Evolutionary conservation across 2,113 vertebrate species (phyloP).

Genomic region (Kryptolebias marmoratus): DNA sequence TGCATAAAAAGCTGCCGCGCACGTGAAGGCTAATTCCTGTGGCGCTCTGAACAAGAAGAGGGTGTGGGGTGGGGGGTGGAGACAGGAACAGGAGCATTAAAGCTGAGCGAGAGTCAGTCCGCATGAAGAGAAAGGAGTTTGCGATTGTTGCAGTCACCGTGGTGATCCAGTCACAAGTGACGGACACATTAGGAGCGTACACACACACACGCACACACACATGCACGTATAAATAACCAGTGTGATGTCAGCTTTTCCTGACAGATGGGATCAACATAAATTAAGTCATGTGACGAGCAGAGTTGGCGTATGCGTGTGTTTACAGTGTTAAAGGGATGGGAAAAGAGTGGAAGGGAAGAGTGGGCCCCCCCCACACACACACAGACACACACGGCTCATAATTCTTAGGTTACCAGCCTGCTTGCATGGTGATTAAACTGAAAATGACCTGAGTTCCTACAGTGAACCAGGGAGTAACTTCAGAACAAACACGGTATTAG

Average conservation of each 20-base stretch:
- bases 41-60: neutral
- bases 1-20: constrained; percentile 2
- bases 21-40: constrained; percentile 6
- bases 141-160: constrained; percentile 26
- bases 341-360: neutral
- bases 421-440: constrained; percentile 1
- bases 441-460: constrained; percentile 1
- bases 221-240: constrained; percentile 30
- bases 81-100: constrained; percentile 25
- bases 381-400: neutral
- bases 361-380: neutral
- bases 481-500: constrained; percentile 8
- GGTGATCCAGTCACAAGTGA: constrained; percentile 29
- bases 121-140: constrained; percentile 19
- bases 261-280: constrained; percentile 64
- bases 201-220: constrained; percentile 1
- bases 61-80: neutral
- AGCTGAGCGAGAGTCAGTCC: constrained; percentile 25
- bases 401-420: neutral
- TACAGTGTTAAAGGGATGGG: neutral
- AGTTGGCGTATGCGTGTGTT: constrained; percentile 10
- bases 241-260: constrained; percentile 65
- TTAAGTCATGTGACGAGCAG: constrained; percentile 27
- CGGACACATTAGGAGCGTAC: constrained; percentile 31
- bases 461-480: constrained; percentile 17